phyloP scores from a whole-genome alignment of 2,888 invertebrate genomes.

The Calliphora vomitoria region DNA sequence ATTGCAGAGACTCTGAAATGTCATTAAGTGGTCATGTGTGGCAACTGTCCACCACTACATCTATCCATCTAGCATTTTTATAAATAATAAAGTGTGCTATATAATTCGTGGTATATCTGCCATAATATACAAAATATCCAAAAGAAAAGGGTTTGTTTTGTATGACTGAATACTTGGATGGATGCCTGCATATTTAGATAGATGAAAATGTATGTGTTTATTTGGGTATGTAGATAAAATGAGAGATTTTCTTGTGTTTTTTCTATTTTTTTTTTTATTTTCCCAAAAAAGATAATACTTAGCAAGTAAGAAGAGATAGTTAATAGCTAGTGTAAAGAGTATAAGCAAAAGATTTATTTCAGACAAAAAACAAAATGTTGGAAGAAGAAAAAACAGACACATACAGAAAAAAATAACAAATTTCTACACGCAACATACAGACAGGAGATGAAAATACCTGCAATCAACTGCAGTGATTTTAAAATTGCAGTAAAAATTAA shows the following conservation, averaged over 20 bases:
- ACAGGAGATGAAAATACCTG: conserved; percentile 67
- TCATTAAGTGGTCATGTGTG: no score
- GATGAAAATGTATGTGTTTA: neutral
- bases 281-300: neutral
- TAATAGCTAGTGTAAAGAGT: conserved; percentile 66
- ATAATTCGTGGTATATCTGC: conserved; percentile 29
- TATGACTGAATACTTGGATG: conserved; percentile 3
- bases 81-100: no score
- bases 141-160: neutral
- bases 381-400: neutral
- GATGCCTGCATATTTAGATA: conserved; percentile 19
- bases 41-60: no score
- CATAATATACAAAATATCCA: neutral
- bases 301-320: conserved; percentile 64
- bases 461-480: conserved; percentile 73
- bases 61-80: no score
- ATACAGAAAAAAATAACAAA: conserved; percentile 14
- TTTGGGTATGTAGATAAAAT: conserved; percentile 24
- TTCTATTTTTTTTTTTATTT: neutral
- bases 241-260: conserved; percentile 27
- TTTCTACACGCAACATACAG: conserved; percentile 56
- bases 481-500: conserved; percentile 64
- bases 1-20: no score
- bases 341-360: conserved; percentile 70
- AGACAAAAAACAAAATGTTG: conserved; percentile 33